phyloP scores from a whole-genome alignment of 2,797 vertebrate genomes.

The Enteromius mattozi region DNA sequence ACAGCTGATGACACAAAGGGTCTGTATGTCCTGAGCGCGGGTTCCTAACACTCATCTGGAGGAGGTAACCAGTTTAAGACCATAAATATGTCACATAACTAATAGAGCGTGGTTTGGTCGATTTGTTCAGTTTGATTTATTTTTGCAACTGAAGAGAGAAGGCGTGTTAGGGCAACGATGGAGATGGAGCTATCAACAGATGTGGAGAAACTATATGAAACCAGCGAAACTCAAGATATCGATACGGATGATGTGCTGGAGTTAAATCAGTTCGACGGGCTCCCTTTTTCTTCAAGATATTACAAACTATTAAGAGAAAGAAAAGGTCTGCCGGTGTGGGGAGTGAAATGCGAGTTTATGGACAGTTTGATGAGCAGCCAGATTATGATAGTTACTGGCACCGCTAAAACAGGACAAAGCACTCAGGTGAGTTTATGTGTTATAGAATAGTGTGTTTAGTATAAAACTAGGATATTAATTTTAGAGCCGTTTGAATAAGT shows the following conservation, averaged over 20 bases:
- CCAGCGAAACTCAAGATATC: slow-evolving; percentile 66
- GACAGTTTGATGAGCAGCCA: slow-evolving; percentile 82
- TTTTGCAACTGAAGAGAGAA: neutral
- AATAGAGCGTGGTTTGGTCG: neutral
- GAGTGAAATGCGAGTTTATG: slow-evolving; percentile 81
- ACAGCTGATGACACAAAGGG: slow-evolving; percentile 41
- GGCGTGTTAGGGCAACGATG: neutral
- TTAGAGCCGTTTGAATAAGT: neutral
- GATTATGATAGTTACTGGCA: slow-evolving; percentile 84
- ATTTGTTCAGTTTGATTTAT: slow-evolving; percentile 5
- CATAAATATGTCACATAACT: slow-evolving; percentile 8
- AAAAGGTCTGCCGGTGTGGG: slow-evolving; percentile 85
- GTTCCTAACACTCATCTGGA: neutral
- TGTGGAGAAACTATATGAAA: slow-evolving; percentile 63
- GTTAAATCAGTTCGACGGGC: slow-evolving; percentile 89
- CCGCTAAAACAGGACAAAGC: slow-evolving; percentile 87
- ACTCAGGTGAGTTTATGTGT: slow-evolving; percentile 82
- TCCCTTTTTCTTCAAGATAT: slow-evolving; percentile 91
- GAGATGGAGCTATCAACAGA: slow-evolving; percentile 28
- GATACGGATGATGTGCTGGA: slow-evolving; percentile 86
- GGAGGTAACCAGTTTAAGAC: neutral
- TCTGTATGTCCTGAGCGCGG: neutral
- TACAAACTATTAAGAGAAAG: slow-evolving; percentile 85
- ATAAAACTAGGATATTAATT: neutral
- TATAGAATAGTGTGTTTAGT: neutral